Evolutionary conservation across 64 coral and sea anemone species (phyloP), one percentile per base, ranked within the genome.

Genomic region (Montipora cactus): DNA sequence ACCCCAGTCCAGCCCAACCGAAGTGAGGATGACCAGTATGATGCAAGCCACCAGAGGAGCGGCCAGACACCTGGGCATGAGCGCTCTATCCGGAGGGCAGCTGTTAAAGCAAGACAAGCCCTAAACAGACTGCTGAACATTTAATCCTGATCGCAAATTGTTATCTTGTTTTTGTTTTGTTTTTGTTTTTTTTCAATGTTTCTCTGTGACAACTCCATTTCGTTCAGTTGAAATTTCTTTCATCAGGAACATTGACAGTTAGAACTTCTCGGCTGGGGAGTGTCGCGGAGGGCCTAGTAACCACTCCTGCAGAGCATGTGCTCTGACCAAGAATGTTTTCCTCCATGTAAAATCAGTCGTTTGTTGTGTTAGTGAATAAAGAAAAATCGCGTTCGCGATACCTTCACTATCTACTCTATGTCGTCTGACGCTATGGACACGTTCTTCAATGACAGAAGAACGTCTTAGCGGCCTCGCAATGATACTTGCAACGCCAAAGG

Each of bases 181-280:
- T 67, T 47, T 76, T 76, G 47, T 76, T 28, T 67, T 76, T 76
- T 76, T 76, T 76, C 10, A 28, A 59, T 67, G 11, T 67, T 67
- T 67, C 11, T 67, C 64, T 0, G 64, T 67, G 64, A 67, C 14
- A 67, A 67, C 64, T 67, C 64, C 64, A 67, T 67, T 67, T 67
- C 14, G 64, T 67, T 68, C 64, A 16, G 64, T 68, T 68, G 64
- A 68, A 68, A 68, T 68, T 68, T 19, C 64, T 6, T 68, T 68
- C 10, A 78, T 49, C 76, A 2, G 8, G 76, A 78, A 78, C 44
- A 78, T 78, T 78, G 76, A 78, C 37, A 78, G 76, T 47, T 49
- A 78, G 76, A 78, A 78, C 76, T 48, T 78, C 76, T 78, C 76
- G 46, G 37, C 47, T 78, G 76, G 76, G 25, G 46, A 78, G 76